Conservation (phyloP, 2,113 vertebrate species). For the Apeltes quadracus region DNA sequence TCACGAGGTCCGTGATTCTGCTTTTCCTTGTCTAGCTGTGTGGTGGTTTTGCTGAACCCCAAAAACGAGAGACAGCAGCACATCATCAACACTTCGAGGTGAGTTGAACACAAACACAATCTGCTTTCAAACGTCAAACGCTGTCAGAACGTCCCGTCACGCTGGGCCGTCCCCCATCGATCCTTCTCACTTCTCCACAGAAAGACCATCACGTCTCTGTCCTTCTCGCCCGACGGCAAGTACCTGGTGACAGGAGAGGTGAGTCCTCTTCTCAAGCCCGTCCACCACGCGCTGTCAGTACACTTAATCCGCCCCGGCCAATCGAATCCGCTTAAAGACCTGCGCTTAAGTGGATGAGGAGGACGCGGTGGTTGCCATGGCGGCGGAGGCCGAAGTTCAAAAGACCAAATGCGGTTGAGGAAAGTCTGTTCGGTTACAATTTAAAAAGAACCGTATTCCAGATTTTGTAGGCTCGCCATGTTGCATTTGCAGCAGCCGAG, state of each 20-base stretch:
- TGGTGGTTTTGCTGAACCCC: slow-evolving; percentile 93
- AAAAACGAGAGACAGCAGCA: slow-evolving; percentile 92
- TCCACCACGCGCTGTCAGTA: too few relatives aligned
- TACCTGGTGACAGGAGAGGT: slow-evolving; percentile 98
- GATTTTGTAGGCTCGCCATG: background rate
- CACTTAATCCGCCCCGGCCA: slow-evolving; percentile 61
- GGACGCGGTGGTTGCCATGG: slow-evolving; percentile 54
- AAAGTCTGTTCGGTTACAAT: background rate
- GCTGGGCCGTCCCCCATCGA: background rate
- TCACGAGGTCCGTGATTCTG: background rate
- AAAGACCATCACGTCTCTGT: slow-evolving; percentile 94
- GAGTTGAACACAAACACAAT: slow-evolving; percentile 46
- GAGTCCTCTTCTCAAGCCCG: slow-evolving; percentile 60
- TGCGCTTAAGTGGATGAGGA: slow-evolving; percentile 53
- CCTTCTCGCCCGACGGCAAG: slow-evolving; percentile 95
- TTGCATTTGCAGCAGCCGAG: background rate
- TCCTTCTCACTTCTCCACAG: slow-evolving; percentile 74
- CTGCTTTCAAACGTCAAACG: background rate
- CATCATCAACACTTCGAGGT: slow-evolving; percentile 92
- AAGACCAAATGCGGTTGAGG: slow-evolving; percentile 4
- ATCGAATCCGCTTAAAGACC: slow-evolving; percentile 72
- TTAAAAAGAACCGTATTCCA: background rate
- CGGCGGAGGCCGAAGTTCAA: slow-evolving; percentile 56
- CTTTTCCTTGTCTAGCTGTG: slow-evolving; percentile 82
- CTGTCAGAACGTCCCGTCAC: background rate